phyloP scores from a whole-genome alignment of 2,797 vertebrate species.

The Clarias fuscus region DNA sequence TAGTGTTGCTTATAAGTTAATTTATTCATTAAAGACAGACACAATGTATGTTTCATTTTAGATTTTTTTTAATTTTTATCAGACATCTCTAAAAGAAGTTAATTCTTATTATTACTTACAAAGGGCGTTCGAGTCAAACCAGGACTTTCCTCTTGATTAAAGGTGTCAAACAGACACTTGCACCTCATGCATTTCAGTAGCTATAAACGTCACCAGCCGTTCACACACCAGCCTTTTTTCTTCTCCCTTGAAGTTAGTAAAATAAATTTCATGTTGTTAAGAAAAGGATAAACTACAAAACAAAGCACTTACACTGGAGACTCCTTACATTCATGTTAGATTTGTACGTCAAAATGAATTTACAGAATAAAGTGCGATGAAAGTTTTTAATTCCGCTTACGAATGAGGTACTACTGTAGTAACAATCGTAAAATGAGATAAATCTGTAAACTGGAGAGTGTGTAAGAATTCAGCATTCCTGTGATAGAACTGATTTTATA shows the following conservation, averaged over 20 bases:
- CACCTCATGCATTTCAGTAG: background rate
- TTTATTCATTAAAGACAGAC: background rate
- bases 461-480: background rate
- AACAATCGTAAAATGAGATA: background rate
- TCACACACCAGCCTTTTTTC: background rate
- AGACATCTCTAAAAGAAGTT: background rate
- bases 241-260: background rate
- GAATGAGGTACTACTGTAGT: background rate
- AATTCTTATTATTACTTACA: background rate
- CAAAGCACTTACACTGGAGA: background rate
- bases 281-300: background rate
- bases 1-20: background rate
- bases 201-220: background rate
- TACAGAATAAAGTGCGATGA: too few species aligned
- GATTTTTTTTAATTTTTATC: too few species aligned
- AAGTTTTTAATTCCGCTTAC: background rate
- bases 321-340: background rate
- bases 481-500: background rate
- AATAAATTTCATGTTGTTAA: background rate
- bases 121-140: too few species aligned
- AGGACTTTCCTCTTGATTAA: too few species aligned
- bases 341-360: too few species aligned
- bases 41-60: background rate
- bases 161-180: too few species aligned
- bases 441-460: background rate